Percentiles rank a stretch among this genome's conserved stretches.
These are phyloP conservation scores for Trissonchulus sp. DNA, from an alignment of 2,888 invertebrate species.

Conservation along the genomic window DNA sequence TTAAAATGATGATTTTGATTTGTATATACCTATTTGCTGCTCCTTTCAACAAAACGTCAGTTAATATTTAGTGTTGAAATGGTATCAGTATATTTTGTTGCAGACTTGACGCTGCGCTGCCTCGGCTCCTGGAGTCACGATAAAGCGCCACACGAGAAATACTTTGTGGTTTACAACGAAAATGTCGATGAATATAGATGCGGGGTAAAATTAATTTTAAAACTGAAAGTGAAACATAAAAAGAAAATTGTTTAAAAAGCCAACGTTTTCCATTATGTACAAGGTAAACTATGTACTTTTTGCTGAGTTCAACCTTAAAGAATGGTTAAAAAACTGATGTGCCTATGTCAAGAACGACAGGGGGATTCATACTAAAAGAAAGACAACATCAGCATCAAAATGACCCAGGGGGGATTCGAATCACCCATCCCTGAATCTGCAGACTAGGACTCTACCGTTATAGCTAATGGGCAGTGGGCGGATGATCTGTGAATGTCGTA, in stretches of 20 bases:
- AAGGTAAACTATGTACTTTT: no score
- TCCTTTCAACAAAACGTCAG: background rate
- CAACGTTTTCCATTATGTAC: background rate
- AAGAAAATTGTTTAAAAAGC: background rate
- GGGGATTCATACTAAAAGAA: no score
- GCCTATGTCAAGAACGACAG: no score
- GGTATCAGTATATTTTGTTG: background rate
- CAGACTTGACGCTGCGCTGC: conserved; percentile 27
- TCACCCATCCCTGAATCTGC: no score
- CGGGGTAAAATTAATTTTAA: conserved; percentile 21
- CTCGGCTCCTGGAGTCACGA: conserved; percentile 30
- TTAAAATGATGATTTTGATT: conserved; percentile 12
- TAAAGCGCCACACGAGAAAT: conserved; percentile 5
- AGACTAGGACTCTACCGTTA: no score
- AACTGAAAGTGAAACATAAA: background rate
- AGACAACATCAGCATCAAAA: no score
- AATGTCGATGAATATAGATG: conserved; percentile 29
- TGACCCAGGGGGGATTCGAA: no score
- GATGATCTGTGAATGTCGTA: no score
- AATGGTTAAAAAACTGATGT: no score
- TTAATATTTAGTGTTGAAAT: background rate
- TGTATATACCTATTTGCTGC: background rate
- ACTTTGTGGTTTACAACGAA: conserved; percentile 29
- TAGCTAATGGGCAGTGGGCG: no score
- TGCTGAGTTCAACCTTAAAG: no score